Evolutionary conservation across 1,140 invertebrate genomes (phyloP).

Genomic region (Drosophila kikkawai): DNA sequence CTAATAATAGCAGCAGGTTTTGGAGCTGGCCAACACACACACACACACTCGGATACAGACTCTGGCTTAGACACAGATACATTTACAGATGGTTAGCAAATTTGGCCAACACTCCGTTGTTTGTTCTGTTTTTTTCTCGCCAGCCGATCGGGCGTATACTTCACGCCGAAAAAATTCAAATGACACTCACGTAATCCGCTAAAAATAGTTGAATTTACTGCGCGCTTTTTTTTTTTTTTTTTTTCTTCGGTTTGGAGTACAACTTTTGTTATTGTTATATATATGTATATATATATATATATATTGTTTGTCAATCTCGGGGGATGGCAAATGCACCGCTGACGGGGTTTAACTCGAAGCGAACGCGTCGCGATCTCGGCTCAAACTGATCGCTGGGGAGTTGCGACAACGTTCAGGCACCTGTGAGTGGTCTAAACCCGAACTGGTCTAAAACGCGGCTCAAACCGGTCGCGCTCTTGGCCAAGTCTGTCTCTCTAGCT

Average conservation of each 20-base stretch:
- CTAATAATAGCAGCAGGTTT: conserved; percentile 82
- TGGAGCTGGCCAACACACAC: conserved; percentile 64
- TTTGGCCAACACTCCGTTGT: conserved; percentile 44
- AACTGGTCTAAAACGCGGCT: conserved; percentile 59
- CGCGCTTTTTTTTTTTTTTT: conserved; percentile 34
- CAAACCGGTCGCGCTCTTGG: conserved; percentile 53
- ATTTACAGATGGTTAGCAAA: conserved; percentile 54
- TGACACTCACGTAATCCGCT: conserved; percentile 81
- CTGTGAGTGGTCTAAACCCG: conserved; percentile 60
- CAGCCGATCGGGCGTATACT: conserved; percentile 39
- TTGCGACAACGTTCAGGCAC: conserved; percentile 46
- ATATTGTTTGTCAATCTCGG: conserved; percentile 26
- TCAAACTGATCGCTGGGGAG: conserved; percentile 65
- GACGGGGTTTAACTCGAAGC: conserved; percentile 27
- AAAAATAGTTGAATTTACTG: conserved; percentile 79
- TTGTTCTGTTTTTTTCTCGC: conserved; percentile 30
- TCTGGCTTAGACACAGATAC: conserved; percentile 35
- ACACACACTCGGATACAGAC: conserved; percentile 32
- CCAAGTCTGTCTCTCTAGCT: neutral
- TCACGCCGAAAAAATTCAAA: conserved; percentile 63
- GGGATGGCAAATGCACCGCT: conserved; percentile 33
- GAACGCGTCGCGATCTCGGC: conserved; percentile 66
- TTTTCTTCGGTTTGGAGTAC: conserved; percentile 35
- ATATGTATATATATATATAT: conserved; percentile 4
- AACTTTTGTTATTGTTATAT: conserved; percentile 32